Base-by-base conservation (phyloP, 2,113 vertebrate genomes). In the Cavia aperea region DNA sequence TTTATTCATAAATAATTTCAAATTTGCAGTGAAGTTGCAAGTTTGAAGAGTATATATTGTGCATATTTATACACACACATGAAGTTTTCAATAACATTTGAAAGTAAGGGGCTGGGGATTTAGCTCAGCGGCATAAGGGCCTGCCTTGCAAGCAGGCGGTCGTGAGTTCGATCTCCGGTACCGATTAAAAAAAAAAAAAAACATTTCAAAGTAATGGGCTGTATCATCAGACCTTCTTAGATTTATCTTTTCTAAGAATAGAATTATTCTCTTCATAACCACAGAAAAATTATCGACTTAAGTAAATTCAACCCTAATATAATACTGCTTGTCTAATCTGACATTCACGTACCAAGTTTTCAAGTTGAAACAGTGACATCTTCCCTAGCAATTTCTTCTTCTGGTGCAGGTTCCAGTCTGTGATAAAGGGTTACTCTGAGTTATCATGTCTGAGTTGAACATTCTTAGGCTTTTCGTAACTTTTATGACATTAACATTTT, bases 1-100 rank as follows among this genome's bases (percentile, higher is more conserved):
- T 73, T 70, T 90, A 79, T 54, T 89, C 88, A 43, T 81, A 87
- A 95, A 90, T 89, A 87, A 60, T 60, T 83, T 89, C 75, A 86
- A 78, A 83, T 93, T 84, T 79, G 65, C 24, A 63, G 56, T 81
- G 66, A 93, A 63, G 7, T 51, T 70, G 19, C 14, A 65, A 70
- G 11, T 85, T 49, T 81, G 63, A 36, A 29, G 63, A 78, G 21
- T n/a, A 31, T 39, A 29, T 39, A 39, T 39, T 63, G 7, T 39
- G 19, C 31, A 19, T 16, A 83, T 13, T 58, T 24, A 73, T 23
- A 60, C 29, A 62, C 43, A 91, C 43, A 70, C 26, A 72, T 39
- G 39, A 9, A 26, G 49, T 82, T 89, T 90, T 83, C 58, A 72
- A 3, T 89, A 56, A 33, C 31, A 62, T 86, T 83, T 86, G 46